Evolutionary conservation across 2,888 invertebrate genomes (phyloP), one percentile per base, ranked within the genome.

Genomic region (Trissoscelio sp.): DNA sequence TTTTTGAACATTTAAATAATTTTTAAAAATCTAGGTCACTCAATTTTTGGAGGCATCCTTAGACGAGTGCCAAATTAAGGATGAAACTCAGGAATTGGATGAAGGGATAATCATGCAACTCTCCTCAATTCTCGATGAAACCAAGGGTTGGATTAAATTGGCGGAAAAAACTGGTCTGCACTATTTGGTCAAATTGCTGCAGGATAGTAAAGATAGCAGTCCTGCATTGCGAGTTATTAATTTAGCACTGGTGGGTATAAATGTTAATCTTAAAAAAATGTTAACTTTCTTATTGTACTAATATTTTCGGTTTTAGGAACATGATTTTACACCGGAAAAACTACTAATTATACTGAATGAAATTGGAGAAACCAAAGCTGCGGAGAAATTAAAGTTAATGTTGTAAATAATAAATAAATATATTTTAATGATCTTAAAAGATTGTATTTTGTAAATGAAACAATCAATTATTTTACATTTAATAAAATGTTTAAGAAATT

Each of bases 121-220:
- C 58, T 91, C 93, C 0, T 84, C 85, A 0, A 87, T 93, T 44
- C 90, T 96, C 78, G 94, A 95, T 88, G 89, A 90, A 80, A 90
- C 92, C 16, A 92, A 92, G 53, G 93, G 92, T 20, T 95, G 95
- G 95, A 92, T 92, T 48, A 91, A 91, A 79, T 90, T 96, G 16
- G 94, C 94, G 0, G 88, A 89, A 11, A 91, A 93, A 0, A 90
- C 95, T 57, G 92, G 93, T 4, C 92, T 93, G 60, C 92, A 92
- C 37, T 90, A 93, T 44, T 90, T 93, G 51, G 85, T 92, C 0
- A 92, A 92, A 57, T 92, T 93, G 84, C 93, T 93, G 88, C 90
- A 90, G 34, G 89, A 85, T 0, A 82, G 90, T 51, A 90, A 92
- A 4, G 66, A 64, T 14, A 88, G 89, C 57, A 93, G 93, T 85